Evolutionary conservation across 2,797 vertebrate species (phyloP), one percentile per base, ranked within the genome.

Genomic region (Sandelia bainsii): DNA sequence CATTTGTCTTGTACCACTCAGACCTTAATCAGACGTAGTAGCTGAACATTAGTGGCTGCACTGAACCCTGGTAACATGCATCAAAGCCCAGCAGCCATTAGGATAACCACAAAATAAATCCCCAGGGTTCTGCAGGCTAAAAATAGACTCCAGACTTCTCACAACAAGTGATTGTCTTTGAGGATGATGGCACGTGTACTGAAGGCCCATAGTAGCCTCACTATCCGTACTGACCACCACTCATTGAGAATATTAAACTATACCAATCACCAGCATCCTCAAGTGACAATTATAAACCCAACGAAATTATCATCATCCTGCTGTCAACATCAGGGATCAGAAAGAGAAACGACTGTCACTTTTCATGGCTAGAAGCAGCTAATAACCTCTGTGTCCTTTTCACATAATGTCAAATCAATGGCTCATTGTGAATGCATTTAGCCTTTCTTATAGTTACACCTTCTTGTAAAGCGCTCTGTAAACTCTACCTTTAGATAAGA

Each of bases 61-160:
- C 48, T 83, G 77, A 65, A 69, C 62, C 46, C 44, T 56, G 62
- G 44, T 75, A 76, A 79, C 85, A 82, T 53, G 81, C 81, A 82
- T 82, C 72, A 73, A 73, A 81, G 78, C 78, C 70, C 69, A 58
- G 80, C 78, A 85, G 86, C 83, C 80, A 87, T 79, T 82, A 86
- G 83, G 80, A 81, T 45, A 79, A 80, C 69, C 51, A 37, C 62
- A 75, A 67, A 91, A 80, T 44, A 65, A 67, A 76, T 73, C 77
- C 32, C 83, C 0, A 34, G 34, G 40, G 67, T 8, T 12, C 54
- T 32, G 72, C 45, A 2, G 48, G 79, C 78, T 87, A 87, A 89
- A 90, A 87, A 92, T 89, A 91, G 82, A 85, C 64, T 23, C 32
- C 0, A 61, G 69, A 56, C 77, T 73, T 81, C 75, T 77, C 45